These are phyloP conservation scores for Vireo griseus DNA, from an alignment of 2,797 vertebrate species.

Conservation along the genomic window DNA sequence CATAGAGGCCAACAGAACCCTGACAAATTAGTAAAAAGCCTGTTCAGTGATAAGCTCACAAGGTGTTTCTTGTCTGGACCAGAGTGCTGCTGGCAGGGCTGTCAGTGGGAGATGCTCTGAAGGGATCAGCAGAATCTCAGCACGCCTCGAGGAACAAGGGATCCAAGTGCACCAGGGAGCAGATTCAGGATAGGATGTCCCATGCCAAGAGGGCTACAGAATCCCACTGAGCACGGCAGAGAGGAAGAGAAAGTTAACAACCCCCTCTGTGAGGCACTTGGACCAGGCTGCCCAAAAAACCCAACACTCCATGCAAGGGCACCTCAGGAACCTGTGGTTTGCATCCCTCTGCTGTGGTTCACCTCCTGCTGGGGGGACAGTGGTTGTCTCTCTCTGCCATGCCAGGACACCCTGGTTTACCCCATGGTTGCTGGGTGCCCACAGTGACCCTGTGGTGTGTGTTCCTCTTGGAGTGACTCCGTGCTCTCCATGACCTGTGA, in stretches of 20 bases:
- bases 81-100: rapidly evolving
- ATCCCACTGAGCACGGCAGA: background rate
- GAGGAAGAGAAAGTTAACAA: background rate
- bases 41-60: background rate
- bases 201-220: background rate
- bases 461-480: background rate
- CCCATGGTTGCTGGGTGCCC: background rate
- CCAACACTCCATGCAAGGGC: background rate
- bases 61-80: background rate
- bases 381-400: background rate
- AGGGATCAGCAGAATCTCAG: background rate
- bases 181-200: background rate
- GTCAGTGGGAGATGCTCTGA: background rate
- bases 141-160: background rate
- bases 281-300: background rate
- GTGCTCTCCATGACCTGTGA: background rate
- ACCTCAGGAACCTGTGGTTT: rapidly evolving
- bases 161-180: background rate
- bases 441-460: background rate
- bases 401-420: background rate
- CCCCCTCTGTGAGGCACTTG: background rate
- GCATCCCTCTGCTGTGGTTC: background rate
- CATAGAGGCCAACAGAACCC: background rate
- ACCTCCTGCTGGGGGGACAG: background rate
- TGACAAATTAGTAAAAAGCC: background rate